These are phyloP conservation scores for Xiphorhynchus erythropygius DNA, from an alignment of 2,797 vertebrate species.

Conservation along the genomic window DNA sequence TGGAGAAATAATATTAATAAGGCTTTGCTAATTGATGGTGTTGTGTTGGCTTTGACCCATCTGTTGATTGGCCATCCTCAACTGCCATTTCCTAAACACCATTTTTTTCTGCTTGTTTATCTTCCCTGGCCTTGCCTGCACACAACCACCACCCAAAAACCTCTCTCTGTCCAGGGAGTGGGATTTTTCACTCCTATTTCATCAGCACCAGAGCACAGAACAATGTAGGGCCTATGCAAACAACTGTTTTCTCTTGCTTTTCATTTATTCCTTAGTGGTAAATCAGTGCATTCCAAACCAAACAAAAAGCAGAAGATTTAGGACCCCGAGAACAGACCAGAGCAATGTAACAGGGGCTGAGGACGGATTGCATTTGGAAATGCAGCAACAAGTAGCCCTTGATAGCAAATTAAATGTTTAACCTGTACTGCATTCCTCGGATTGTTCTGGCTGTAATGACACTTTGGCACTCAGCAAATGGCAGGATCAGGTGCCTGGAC, in stretches of 20 bases:
- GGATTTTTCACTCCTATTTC: slow-evolving; percentile 32
- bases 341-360: not conserved
- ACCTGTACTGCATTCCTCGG: not conserved
- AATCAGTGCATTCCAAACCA: slow-evolving; percentile 9
- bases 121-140: not conserved
- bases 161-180: not conserved
- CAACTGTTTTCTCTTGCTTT: slow-evolving; percentile 32
- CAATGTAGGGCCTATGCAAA: slow-evolving; percentile 30
- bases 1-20: not conserved
- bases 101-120: not conserved
- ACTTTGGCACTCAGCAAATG: not conserved
- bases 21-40: slow-evolving; percentile 5
- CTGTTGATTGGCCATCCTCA: not conserved
- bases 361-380: not conserved
- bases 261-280: slow-evolving; percentile 5
- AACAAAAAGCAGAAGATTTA: not conserved
- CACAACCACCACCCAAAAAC: slow-evolving; percentile 6
- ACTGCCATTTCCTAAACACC: not conserved
- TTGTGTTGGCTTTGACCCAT: not conserved
- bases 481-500: not conserved
- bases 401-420: slow-evolving; percentile 1
- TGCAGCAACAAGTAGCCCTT: not conserved
- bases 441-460: not conserved
- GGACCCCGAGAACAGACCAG: not conserved
- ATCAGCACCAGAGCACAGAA: slow-evolving; percentile 18